These are phyloP conservation scores for Spea hammondii DNA, from an alignment of 2,797 vertebrate genomes.

Conservation along the genomic window DNA sequence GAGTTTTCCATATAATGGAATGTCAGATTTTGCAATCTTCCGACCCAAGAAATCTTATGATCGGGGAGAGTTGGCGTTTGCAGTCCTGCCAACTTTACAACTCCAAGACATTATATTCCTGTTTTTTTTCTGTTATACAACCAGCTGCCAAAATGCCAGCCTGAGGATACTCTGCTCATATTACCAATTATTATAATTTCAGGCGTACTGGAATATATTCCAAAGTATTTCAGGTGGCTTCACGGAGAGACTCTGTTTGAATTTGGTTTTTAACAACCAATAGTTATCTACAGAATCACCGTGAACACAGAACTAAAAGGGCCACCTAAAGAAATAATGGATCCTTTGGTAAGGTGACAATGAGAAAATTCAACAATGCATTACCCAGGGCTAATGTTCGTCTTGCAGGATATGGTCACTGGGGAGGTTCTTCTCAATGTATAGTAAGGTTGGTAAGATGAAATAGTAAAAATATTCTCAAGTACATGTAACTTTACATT, in stretches of 20 bases:
- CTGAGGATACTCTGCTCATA: conserved; percentile 4
- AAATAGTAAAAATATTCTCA: too few species aligned
- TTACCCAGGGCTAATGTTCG: too few species aligned
- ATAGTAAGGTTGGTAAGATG: too few species aligned
- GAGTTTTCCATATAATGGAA: neutral
- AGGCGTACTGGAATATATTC: neutral
- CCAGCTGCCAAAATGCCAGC: conserved; percentile 22
- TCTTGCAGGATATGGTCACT: too few species aligned
- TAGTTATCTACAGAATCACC: too few species aligned
- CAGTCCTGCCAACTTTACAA: conserved; percentile 6
- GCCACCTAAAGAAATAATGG: too few species aligned
- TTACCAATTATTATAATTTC: neutral
- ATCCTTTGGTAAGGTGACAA: too few species aligned
- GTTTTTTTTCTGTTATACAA: conserved; percentile 4
- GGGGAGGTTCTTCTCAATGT: too few species aligned
- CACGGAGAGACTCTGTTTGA: neutral
- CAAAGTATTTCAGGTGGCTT: neutral
- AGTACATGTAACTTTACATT: too few species aligned
- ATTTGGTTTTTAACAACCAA: too few species aligned
- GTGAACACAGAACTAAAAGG: too few species aligned
- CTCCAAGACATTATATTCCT: conserved; percentile 10
- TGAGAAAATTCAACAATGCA: too few species aligned
- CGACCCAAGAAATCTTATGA: conserved; percentile 20
- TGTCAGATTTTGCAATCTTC: conserved; percentile 2
- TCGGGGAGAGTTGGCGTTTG: neutral